Conservation (phyloP, 2,797 vertebrate species). For the Geranospiza caerulescens region DNA sequence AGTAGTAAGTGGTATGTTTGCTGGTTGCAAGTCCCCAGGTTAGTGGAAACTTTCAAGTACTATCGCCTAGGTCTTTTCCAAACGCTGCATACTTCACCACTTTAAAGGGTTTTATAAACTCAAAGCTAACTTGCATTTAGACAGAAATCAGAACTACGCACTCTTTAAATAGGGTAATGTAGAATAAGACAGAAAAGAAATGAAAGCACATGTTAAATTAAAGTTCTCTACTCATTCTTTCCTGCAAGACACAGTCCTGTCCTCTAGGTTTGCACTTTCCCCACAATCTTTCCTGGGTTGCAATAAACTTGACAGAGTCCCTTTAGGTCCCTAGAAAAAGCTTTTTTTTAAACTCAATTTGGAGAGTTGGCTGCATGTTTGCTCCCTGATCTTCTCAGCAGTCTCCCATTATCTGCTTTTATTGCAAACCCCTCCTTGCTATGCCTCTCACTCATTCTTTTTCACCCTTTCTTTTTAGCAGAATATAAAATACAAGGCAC, state of each 20-base stretch:
- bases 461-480: background rate
- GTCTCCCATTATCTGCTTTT: background rate
- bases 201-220: background rate
- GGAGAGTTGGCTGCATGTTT: background rate
- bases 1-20: background rate
- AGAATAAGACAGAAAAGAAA: background rate
- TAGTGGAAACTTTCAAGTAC: background rate
- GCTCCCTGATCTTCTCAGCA: background rate
- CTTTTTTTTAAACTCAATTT: background rate
- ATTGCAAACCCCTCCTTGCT: background rate
- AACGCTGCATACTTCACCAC: background rate
- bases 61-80: background rate
- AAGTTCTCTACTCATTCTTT: background rate
- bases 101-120: background rate
- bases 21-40: background rate
- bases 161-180: background rate
- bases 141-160: background rate
- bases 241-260: background rate
- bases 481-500: background rate
- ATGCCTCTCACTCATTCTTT: background rate
- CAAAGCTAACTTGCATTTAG: background rate
- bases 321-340: background rate
- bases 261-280: background rate
- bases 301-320: background rate
- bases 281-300: background rate